Evolutionary conservation across 2,113 vertebrate genomes (phyloP).

Genomic region (Helogale parvula): DNA sequence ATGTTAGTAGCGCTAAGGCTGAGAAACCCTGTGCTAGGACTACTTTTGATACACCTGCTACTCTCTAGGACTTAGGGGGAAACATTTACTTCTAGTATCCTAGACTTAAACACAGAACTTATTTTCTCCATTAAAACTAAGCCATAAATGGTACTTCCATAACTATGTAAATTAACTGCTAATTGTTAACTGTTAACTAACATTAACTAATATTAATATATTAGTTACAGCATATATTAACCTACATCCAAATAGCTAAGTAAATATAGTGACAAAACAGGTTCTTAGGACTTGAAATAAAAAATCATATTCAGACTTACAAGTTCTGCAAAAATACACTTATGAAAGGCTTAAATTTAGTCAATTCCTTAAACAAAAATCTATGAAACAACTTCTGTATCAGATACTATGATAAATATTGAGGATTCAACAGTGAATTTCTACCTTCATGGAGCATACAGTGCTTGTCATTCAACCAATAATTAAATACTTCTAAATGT

Average conservation of each 20-base stretch:
- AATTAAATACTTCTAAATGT: not conserved
- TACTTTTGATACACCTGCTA: not conserved
- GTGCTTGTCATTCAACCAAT: not conserved
- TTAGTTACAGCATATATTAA: not conserved
- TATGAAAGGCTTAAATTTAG: slow-evolving; percentile 3
- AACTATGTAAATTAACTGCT: not conserved
- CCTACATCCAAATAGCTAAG: not conserved
- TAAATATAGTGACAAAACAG: not conserved
- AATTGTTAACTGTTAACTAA: not conserved
- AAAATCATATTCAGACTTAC: not conserved
- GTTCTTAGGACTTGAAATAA: slow-evolving; percentile 14
- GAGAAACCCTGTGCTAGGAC: not conserved
- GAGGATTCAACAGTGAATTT: not conserved
- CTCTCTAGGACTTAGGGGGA: not conserved
- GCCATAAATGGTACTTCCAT: not conserved
- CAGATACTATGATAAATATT: not conserved
- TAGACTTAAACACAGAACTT: slow-evolving; percentile 20
- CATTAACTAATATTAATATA: not conserved
- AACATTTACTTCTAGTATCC: not conserved
- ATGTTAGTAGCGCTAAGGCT: not conserved
- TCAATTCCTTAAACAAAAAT: slow-evolving; percentile 25
- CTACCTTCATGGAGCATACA: not conserved
- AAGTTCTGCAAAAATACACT: not conserved
- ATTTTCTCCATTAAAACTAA: slow-evolving; percentile 44
- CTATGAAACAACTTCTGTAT: not conserved